These are phyloP conservation scores for Manduca sexta DNA, from an alignment of 1,140 invertebrate genomes.

Conservation along the genomic window DNA sequence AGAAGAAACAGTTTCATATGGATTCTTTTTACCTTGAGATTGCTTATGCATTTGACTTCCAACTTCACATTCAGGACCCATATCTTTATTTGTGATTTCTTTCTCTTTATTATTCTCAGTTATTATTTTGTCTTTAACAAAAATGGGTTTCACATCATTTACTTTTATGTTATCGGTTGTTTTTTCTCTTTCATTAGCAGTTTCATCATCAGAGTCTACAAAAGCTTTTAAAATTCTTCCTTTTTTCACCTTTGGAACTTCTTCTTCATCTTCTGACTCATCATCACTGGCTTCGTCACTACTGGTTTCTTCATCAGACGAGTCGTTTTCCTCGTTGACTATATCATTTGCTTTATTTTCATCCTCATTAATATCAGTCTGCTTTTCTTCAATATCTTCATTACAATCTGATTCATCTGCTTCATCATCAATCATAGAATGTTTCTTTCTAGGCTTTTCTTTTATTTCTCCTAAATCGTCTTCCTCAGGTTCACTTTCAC, in stretches of 20 bases:
- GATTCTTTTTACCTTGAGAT: constrained; percentile 51
- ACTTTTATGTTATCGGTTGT: background rate
- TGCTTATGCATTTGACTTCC: constrained; percentile 22
- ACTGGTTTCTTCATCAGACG: constrained; percentile 42
- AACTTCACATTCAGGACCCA: background rate
- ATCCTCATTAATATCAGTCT: constrained; percentile 16
- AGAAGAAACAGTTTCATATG: too few relatives aligned
- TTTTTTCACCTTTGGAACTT: constrained; percentile 33
- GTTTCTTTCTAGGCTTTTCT: constrained; percentile 53
- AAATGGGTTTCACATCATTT: background rate
- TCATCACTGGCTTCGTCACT: constrained; percentile 22
- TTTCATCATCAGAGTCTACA: constrained; percentile 63
- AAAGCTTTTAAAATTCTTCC: constrained; percentile 54
- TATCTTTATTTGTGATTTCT: background rate
- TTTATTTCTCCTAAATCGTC: constrained; percentile 58
- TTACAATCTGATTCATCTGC: constrained; percentile 63
- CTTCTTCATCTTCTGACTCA: constrained; percentile 35
- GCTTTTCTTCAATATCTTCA: constrained; percentile 24
- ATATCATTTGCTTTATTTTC: constrained; percentile 42
- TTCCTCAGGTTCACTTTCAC: constrained; percentile 47
- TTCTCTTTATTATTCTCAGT: constrained; percentile 5
- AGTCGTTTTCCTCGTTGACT: constrained; percentile 20
- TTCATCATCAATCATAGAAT: constrained; percentile 61
- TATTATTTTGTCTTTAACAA: constrained; percentile 8
- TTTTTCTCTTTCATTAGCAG: background rate